Base-by-base conservation (phyloP, 2,888 invertebrate genomes). In the Athetis lepigone region DNA sequence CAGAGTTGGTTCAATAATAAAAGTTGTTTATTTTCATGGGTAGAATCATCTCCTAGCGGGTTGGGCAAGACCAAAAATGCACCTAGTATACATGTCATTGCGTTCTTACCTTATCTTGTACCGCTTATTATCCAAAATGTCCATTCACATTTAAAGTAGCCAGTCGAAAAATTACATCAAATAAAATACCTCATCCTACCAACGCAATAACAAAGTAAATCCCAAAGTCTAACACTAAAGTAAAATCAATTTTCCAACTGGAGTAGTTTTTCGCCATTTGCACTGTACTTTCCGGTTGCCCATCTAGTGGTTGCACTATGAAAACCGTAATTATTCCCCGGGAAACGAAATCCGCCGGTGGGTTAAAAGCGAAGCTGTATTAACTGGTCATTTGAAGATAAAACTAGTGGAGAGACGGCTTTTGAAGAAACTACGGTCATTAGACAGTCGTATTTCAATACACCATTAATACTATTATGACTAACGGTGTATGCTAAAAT, bases 331-430 rank as follows among this genome's bases (percentile, higher is more conserved):
- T 81, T 79, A 79, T 81, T 76, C 70, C 75, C 69, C 39, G 69
- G 60, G 68, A 69, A 71, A 67, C 78, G 68, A 73, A 79, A 78
- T 70, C 76, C 72, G 74, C 47, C 42, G 75, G 57, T 60, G 76
- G 84, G 83, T 86, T 86, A 85, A 86, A 87, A 86, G 71, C 79
- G 73, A 76, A 77, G 80, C 82, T 77, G 75, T 83, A 86, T 85
- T 86, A 86, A 84, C 86, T 85, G 83, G 84, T 83, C 85, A 86
- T 86, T 83, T 82, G 70, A 66, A 77, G 72, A 70, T 74, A 69
- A 74, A 68, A 29, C 45, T 51, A 29, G 37, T 29, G 21, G 62
- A 72, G 84, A 84, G 66, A 68, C 18, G 36, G 77, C 76, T 79
- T 80, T 52, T 64, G 52, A 23, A 3, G 25, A n/a, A 36, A 27